These are phyloP conservation scores for Holacanthella duospinosa DNA, from an alignment of 2,888 invertebrate species.

Conservation along the genomic window DNA sequence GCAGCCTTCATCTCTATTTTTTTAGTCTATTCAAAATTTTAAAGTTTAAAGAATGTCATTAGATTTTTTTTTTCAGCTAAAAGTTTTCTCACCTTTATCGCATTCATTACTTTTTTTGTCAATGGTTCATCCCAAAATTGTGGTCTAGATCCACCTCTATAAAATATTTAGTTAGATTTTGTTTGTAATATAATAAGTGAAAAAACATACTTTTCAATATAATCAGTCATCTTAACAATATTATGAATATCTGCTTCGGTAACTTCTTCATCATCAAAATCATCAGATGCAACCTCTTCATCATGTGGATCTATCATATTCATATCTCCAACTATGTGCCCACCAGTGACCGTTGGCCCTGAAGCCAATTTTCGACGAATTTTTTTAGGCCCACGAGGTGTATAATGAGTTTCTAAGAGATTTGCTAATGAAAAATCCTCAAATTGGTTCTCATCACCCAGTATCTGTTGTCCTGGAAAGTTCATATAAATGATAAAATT, in stretches of 20 bases:
- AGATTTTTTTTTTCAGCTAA: too few relatives aligned
- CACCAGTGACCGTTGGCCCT: conserved; percentile 17
- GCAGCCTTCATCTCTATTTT: conserved; percentile 89
- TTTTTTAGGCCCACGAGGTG: conserved; percentile 29
- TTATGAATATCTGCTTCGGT: conserved; percentile 36
- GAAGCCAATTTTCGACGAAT: conserved; percentile 24
- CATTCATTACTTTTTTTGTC: conserved; percentile 77
- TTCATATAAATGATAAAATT: background rate
- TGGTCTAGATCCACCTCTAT: conserved; percentile 58
- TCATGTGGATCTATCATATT: conserved; percentile 22
- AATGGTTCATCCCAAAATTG: conserved; percentile 90
- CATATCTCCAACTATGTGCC: conserved; percentile 22
- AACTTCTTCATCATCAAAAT: conserved; percentile 36
- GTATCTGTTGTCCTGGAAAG: background rate
- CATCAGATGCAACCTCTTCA: conserved; percentile 24
- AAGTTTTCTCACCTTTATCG: conserved; percentile 47
- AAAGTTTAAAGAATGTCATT: too few relatives aligned
- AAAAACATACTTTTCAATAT: conserved; percentile 35
- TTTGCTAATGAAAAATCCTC: conserved; percentile 35
- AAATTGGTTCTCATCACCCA: conserved; percentile 23
- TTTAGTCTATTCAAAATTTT: conserved; percentile 56
- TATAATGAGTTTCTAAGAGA: conserved; percentile 36
- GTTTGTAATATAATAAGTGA: conserved; percentile 3
- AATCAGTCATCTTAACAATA: conserved; percentile 38
- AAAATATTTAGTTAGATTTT: conserved; percentile 9